Percentiles rank a stretch among this genome's conserved stretches.
phyloP scores from a whole-genome alignment of 1,140 invertebrate species.

The Augochlora pura region DNA sequence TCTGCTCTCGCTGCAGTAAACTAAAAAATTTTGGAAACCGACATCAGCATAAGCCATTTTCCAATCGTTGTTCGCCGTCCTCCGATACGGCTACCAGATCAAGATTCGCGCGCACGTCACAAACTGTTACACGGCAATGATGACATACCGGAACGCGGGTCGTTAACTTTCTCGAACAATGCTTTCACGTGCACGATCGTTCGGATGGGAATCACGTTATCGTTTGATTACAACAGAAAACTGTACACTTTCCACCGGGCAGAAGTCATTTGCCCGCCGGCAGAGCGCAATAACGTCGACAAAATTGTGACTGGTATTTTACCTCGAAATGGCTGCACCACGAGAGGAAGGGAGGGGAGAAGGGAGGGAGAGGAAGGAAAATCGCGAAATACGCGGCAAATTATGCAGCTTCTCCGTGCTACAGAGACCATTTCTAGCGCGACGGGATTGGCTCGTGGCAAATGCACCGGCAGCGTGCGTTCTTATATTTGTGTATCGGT shows the following conservation, averaged over 20 bases:
- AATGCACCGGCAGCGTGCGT: too few relatives aligned
- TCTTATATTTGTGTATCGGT: too few relatives aligned
- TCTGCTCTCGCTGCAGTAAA: too few relatives aligned
- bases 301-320: background rate
- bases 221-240: slow-evolving; percentile 53
- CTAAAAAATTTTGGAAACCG: too few relatives aligned
- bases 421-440: too few relatives aligned
- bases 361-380: background rate
- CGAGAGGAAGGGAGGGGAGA: too few relatives aligned
- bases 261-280: slow-evolving; percentile 11
- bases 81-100: background rate
- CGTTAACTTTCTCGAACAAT: slow-evolving; percentile 65
- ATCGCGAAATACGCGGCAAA: background rate
- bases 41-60: too few relatives aligned
- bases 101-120: slow-evolving; percentile 34
- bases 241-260: slow-evolving; percentile 31
- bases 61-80: too few relatives aligned
- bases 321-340: background rate
- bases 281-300: too few relatives aligned
- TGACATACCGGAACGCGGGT: slow-evolving; percentile 41
- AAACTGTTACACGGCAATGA: slow-evolving; percentile 40
- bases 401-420: too few relatives aligned
- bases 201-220: slow-evolving; percentile 52
- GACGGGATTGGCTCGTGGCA: too few relatives aligned
- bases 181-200: slow-evolving; percentile 58